Base-by-base conservation (phyloP, 2,797 vertebrate species). In the Sciaenops ocellatus region DNA sequence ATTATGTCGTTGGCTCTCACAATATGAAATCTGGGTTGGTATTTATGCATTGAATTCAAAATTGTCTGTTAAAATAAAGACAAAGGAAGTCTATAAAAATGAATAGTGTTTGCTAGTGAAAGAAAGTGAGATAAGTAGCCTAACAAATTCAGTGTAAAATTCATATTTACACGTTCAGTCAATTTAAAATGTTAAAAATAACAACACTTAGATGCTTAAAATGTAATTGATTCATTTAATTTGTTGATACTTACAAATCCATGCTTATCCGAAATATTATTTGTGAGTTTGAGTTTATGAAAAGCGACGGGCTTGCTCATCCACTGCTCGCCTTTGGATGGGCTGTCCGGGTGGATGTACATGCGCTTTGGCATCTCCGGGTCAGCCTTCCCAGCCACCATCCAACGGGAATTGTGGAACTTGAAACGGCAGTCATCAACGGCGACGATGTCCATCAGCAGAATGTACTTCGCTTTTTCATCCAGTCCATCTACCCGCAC, bases 271-370 rank as follows among this genome's bases (percentile, higher is more conserved):
- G 97, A 97, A 66, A 98, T 96, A 81, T 99, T 99, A 87, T 99
- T 99, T 83, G 98, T 99, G 87, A 99, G 96, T 91, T 99, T 99
- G 91, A 99, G 97, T 94, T 99, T 99, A 88, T 99, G 97, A 86
- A 99, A 99, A 66, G 97, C 97, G 67, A 98, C 97, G 3, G 98
- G 96, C 90, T 98, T 99, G 85, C 96, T 97, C 98, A 99, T 99
- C 98, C 98, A 99, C 87, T 99, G 98, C 68, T 97, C 97, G 15
- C 98, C 98, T 2, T 96, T 98, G 63, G 97, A 97, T 0, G 98
- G 98, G 83, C 98, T 99, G 94, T 99, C 98, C 0, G 98, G 98
- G 87, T 99, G 98, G 90, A 99, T 99, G 85, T 99, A 99, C 97
- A 99, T 98, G 92, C 97, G 95, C 88, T 98, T 98, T 74, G 98